Percentiles rank a stretch among this genome's conserved stretches.
Conservation (phyloP, 2,888 invertebrate species). For the Mactromeris polynyma region DNA sequence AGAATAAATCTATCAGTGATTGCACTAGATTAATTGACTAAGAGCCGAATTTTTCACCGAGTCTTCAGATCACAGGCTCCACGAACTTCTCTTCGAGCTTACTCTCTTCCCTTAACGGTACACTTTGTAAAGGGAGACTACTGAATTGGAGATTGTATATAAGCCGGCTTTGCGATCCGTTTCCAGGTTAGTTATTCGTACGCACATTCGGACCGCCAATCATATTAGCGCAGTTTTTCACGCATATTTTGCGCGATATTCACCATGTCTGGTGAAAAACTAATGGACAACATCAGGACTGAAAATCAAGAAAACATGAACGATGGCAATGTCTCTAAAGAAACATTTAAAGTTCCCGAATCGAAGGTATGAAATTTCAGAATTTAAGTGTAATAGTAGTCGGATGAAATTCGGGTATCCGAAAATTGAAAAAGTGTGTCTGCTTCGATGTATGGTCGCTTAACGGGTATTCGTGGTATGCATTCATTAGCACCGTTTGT, state of each 20-base stretch:
- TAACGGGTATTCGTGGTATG: too few species aligned
- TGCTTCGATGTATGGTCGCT: too few species aligned
- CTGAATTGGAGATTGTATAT: too few species aligned
- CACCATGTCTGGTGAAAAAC: not conserved
- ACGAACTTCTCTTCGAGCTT: too few species aligned
- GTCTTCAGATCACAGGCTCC: too few species aligned
- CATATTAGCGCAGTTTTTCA: not conserved
- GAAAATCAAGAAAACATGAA: conserved; percentile 24
- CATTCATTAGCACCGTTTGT: too few species aligned
- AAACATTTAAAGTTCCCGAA: conserved; percentile 44
- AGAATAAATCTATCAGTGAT: too few species aligned
- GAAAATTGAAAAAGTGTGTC: not conserved
- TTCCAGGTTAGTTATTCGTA: not conserved
- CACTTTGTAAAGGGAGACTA: too few species aligned
- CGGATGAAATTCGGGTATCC: not conserved
- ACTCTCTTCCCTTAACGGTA: too few species aligned
- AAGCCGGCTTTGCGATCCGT: not conserved
- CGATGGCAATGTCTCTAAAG: conserved; percentile 10
- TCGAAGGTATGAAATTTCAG: conserved; percentile 12
- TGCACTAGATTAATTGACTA: too few species aligned
- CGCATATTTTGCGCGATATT: conserved; percentile 20
- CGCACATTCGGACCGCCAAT: not conserved
- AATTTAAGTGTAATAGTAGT: conserved; percentile 9
- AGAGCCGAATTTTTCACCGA: too few species aligned
- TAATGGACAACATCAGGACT: not conserved